Percentiles rank a stretch among this genome's conserved stretches.
These are phyloP conservation scores for Morpho achilles DNA, from an alignment of 2,888 invertebrate species.

Conservation along the genomic window DNA sequence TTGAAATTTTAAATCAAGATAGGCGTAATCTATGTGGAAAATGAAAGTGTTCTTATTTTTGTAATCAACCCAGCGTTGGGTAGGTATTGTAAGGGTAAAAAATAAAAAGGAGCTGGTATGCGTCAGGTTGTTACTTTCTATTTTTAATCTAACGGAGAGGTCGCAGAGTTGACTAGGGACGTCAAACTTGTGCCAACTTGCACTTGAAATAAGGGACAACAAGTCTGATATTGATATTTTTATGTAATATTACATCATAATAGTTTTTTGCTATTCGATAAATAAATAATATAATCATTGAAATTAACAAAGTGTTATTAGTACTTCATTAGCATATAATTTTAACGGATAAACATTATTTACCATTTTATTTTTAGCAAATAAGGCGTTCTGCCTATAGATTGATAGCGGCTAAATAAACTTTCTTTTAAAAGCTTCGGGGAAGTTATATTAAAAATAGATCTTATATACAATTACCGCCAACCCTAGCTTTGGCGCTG, in stretches of 20 bases:
- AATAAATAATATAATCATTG: too few species aligned
- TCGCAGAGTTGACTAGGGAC: slow-evolving; percentile 43
- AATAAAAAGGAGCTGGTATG: slow-evolving; percentile 65
- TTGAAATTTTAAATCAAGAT: slow-evolving; percentile 13
- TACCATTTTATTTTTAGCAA: too few species aligned
- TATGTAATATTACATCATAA: too few species aligned
- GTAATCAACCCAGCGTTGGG: slow-evolving; percentile 49
- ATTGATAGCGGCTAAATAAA: too few species aligned
- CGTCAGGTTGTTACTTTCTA: slow-evolving; percentile 72
- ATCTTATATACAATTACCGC: slow-evolving; percentile 1
- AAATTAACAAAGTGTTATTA: too few species aligned
- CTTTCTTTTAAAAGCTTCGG: too few species aligned
- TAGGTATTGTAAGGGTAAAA: slow-evolving; percentile 60
- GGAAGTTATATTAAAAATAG: neutral
- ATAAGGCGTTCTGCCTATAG: too few species aligned
- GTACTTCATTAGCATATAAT: too few species aligned
- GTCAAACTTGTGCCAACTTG: slow-evolving; percentile 1
- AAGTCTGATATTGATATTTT: neutral
- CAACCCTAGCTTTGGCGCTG: slow-evolving; percentile 32
- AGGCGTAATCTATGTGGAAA: slow-evolving; percentile 26
- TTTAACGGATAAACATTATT: too few species aligned
- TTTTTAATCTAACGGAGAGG: slow-evolving; percentile 73
- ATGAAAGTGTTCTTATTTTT: slow-evolving; percentile 51
- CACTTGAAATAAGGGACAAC: neutral
- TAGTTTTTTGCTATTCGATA: too few species aligned